Evolutionary conservation across 2,888 invertebrate species (phyloP).

Genomic region (Hyles lineata): DNA sequence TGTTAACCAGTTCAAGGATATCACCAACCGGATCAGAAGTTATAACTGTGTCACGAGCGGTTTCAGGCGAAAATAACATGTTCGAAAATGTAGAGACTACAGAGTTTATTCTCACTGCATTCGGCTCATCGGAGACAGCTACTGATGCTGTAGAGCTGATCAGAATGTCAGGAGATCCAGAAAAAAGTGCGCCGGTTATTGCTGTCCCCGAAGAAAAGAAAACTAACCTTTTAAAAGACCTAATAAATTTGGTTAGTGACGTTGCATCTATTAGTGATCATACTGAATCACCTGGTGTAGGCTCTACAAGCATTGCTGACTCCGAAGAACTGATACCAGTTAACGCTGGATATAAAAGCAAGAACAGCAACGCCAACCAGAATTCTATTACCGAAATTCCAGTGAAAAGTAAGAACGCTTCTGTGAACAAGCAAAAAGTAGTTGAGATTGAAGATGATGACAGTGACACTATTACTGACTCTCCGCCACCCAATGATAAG

Average conservation of each 20-base stretch:
- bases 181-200: constrained; percentile 66
- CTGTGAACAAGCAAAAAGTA: constrained; percentile 62
- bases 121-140: constrained; percentile 68
- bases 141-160: constrained; percentile 73
- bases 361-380: constrained; percentile 75
- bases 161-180: constrained; percentile 63
- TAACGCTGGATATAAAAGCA: constrained; percentile 77
- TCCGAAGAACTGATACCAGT: constrained; percentile 78
- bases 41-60: constrained; percentile 56
- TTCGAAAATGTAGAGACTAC: constrained; percentile 73
- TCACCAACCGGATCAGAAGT: constrained; percentile 55
- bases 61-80: constrained; percentile 52
- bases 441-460: constrained; percentile 77
- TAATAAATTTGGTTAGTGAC: constrained; percentile 77
- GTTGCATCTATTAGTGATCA: constrained; percentile 77
- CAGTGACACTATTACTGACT: constrained; percentile 67
- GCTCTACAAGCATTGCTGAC: constrained; percentile 63
- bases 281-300: constrained; percentile 53
- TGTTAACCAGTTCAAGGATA: constrained; percentile 52
- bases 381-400: constrained; percentile 78
- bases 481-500: constrained; percentile 70
- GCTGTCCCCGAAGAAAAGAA: constrained; percentile 58
- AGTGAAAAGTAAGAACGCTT: constrained; percentile 61
- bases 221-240: constrained; percentile 68
- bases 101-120: constrained; percentile 67